Evolutionary conservation across 2,797 vertebrate genomes (phyloP), one percentile per base, ranked within the genome.

Genomic region (Eptatretus atami): DNA sequence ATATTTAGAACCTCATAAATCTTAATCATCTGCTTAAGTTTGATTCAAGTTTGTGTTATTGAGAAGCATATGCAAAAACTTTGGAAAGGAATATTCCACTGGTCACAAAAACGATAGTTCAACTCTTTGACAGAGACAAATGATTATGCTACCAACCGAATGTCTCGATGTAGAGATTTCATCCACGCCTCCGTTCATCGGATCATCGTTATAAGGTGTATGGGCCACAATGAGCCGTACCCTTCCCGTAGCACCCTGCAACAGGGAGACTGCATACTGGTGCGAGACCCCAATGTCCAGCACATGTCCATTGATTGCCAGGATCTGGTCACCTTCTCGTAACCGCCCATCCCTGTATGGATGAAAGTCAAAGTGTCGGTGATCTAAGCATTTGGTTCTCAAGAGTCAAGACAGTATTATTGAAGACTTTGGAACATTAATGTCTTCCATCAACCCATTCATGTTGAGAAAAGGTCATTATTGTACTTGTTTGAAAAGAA

Each of bases 241-340:
- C 52, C 71, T 73, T 67, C 94, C 87, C 53, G 82, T 82, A 15
- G 84, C 83, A 66, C 77, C 79, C 76, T 98, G 90, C 63, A 98
- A 76, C 71, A 94, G 80, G 68, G 74, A 72, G 64, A 96, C 82
- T 64, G 90, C 90, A 73, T 96, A 83, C 73, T 93, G 86, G 75
- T 95, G 92, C 64, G 81, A 90, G 70, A 98, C 81, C 10, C 79
- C 84, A 73, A 83, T 80, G 73, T 95, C 87, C 66, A 98, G 77
- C 1, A 76, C 73, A 72, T 86, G 83, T 55, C 82, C 78, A 0
- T 92, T 94, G 71, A 98, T 94, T 68, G 86, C 80, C 67, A 98
- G 74, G 70, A 98, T 95, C 75, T 98, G 92, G 74, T 98, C 92
- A 1, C 80, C 83, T 72, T 96, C 87, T 71, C 78, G 82, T 67